Evolutionary conservation across 2,113 vertebrate species (phyloP).

Genomic region (Daboia siamensis): DNA sequence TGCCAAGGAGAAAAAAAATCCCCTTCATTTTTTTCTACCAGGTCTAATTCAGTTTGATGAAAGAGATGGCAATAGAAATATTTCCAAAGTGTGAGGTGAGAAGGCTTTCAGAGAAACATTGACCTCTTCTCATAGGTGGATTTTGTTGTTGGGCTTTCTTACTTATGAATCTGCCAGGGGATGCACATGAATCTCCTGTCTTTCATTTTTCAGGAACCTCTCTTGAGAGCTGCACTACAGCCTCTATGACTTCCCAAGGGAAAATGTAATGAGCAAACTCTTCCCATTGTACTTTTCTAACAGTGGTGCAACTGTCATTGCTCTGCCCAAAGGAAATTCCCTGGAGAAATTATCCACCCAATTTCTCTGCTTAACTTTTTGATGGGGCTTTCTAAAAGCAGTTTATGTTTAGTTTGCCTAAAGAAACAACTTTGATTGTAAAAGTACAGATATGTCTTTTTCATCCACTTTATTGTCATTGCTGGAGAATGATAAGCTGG

Average conservation of each 20-base stretch:
- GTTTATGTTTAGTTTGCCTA: background rate
- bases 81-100: background rate
- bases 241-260: background rate
- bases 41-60: background rate
- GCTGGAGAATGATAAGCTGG: slow-evolving; percentile 10
- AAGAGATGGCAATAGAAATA: background rate
- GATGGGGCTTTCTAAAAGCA: background rate
- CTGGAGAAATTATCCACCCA: background rate
- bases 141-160: background rate
- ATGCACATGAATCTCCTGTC: background rate
- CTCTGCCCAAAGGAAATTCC: background rate
- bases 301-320: background rate
- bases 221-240: background rate
- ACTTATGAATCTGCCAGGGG: background rate
- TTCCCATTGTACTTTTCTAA: background rate
- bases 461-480: slow-evolving; percentile 8
- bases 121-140: background rate
- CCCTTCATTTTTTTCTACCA: background rate
- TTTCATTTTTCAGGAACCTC: background rate
- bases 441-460: background rate
- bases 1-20: background rate
- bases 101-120: background rate
- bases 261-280: background rate
- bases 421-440: background rate
- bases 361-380: background rate